Evolutionary conservation across 2,888 invertebrate genomes (phyloP).

Genomic region (Icerya purchasi): DNA sequence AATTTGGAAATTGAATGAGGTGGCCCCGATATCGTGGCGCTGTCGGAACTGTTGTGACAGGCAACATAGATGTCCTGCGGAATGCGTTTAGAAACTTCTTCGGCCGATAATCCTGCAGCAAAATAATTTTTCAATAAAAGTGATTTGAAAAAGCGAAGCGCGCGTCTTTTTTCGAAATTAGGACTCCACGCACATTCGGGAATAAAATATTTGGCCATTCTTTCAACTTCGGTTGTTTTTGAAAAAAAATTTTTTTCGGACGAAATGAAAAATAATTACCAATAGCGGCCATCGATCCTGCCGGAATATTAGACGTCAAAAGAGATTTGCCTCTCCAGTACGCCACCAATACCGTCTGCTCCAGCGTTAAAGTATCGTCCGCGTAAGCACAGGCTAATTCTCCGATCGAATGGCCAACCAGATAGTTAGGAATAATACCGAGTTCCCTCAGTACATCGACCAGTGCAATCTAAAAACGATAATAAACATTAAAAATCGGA

Average conservation of each 20-base stretch:
- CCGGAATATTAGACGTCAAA: conserved; percentile 43
- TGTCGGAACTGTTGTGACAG: conserved; percentile 86
- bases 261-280: too few relatives aligned
- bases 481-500: too few relatives aligned
- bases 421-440: conserved; percentile 73
- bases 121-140: too few relatives aligned
- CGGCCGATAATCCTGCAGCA: conserved; percentile 65
- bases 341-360: conserved; percentile 81
- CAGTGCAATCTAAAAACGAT: conserved; percentile 76
- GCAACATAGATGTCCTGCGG: conserved; percentile 65
- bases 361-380: conserved; percentile 71
- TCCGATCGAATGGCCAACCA: conserved; percentile 66
- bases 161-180: too few relatives aligned
- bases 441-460: conserved; percentile 58
- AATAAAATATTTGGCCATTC: too few relatives aligned
- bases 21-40: conserved; percentile 84
- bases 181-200: too few relatives aligned
- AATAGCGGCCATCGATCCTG: conserved; percentile 79
- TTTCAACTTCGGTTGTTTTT: too few relatives aligned
- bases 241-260: too few relatives aligned
- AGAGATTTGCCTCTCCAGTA: conserved; percentile 80
- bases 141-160: too few relatives aligned
- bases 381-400: conserved; percentile 43
- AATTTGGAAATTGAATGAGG: conserved; percentile 42
- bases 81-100: conserved; percentile 46